Base-by-base conservation (phyloP, 2,888 invertebrate genomes). In the Anodontia alba region DNA sequence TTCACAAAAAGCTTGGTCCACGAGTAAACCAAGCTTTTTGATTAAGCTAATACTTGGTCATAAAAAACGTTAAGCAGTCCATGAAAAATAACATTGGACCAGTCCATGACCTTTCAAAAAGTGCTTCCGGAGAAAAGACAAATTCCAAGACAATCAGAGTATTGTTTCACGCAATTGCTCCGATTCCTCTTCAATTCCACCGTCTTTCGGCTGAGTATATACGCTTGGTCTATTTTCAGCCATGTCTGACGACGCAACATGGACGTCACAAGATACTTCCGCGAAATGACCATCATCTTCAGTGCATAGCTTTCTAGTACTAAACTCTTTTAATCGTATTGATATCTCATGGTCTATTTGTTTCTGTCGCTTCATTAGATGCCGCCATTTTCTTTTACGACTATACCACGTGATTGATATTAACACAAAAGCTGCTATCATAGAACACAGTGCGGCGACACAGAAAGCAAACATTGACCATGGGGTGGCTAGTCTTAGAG, bases 381-480 rank as follows among this genome's bases (percentile, higher is more conserved):
- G 62, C 33, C 62, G 62, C 62, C 62, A 62, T 62, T 33, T 62
- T 62, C 29, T 5, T 62, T 62, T 62, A 15, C 62, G 31, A 17
- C 33, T 29, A 62, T 62, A 62, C 62, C 62, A 62, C 62, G 62
- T 62, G 62, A 62, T 33, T 5, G 62, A 62, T 2, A 62, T 62
- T 62, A 62, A 33, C 17, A 20, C 33, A 33, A 62, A 62, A 17
- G 62, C 10, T 5, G 62, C 62, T 8, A 33, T 62, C 62, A 62
- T 62, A 17, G 62, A 62, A 33, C 31, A 62, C 29, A 62, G 1
- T 20, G 23, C 62, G 2, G 29, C 20, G 17, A 17, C 20, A 33
- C 33, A 31, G 29, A 62, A 62, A 5, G 33, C 12, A 33, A 62
- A 10, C 7, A 62, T 3, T 33, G 62, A 62, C 62, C 62, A 62